Base-by-base conservation (phyloP, 2,797 vertebrate genomes). In the Notolepis coatsorum region DNA sequence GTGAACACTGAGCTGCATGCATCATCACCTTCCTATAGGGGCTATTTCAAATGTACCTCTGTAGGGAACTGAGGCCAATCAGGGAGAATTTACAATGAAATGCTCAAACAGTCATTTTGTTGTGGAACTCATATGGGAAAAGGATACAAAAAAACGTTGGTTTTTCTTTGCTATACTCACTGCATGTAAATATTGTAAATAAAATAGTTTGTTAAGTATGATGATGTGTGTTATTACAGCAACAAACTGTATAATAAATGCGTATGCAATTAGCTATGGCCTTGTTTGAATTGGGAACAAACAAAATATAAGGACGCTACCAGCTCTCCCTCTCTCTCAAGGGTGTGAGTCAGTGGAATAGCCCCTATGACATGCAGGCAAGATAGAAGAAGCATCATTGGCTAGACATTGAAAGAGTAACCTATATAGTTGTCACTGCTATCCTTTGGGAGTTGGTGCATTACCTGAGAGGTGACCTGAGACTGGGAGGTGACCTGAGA, bases 281-380 rank as follows among this genome's bases (percentile, higher is more conserved):
- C n/a, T n/a, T n/a, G n/a, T n/a, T n/a, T n/a, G n/a, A n/a, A n/a
- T n/a, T n/a, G n/a, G n/a, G n/a, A n/a, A n/a, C n/a, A n/a, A n/a
- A n/a, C n/a, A n/a, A n/a, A n/a, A n/a, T n/a, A n/a, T n/a, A n/a
- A n/a, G n/a, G n/a, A n/a, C n/a, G n/a, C n/a, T n/a, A n/a, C n/a
- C n/a, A n/a, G n/a, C n/a, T n/a, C n/a, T n/a, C n/a, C n/a, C 6
- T 38, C 10, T 21, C 10, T 25, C 20, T 13, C 4, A 39, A 8
- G 53, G 30, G 24, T 33, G 21, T 21, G 28, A 35, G 64, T 24
- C 3, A 62, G 39, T 73, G 33, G 59, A 82, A 46, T 43, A 83
- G 58, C 7, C 42, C 56, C 52, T 64, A 62, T 78, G 21, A 23
- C 75, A 86, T 57, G 88, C 81, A 87, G 64, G 55, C 53, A 42